These are phyloP conservation scores for Aromia moschata DNA, from an alignment of 2,888 invertebrate genomes.

Conservation along the genomic window DNA sequence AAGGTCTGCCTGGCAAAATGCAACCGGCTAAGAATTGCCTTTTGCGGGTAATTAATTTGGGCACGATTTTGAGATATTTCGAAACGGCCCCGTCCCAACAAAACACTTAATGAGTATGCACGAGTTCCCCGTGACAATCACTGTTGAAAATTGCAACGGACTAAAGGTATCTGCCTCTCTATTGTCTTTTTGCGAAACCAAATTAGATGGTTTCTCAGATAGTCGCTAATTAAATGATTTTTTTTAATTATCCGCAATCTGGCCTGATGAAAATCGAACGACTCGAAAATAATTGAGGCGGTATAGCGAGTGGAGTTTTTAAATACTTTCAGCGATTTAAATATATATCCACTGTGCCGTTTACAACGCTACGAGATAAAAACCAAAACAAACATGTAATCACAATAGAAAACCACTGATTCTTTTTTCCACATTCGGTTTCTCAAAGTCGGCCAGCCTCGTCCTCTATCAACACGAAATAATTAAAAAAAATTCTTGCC, in stretches of 20 bases:
- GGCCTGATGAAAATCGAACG: neutral
- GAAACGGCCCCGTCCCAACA: slow-evolving; percentile 37
- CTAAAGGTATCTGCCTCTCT: slow-evolving; percentile 28
- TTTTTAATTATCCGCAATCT: neutral
- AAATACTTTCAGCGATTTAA: too few relatives aligned
- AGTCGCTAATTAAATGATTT: slow-evolving; percentile 25
- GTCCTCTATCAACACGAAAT: too few relatives aligned
- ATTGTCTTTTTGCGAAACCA: slow-evolving; percentile 33
- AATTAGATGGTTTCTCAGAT: slow-evolving; percentile 26
- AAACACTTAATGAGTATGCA: slow-evolving; percentile 42
- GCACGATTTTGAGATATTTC: slow-evolving; percentile 42
- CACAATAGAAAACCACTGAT: too few relatives aligned
- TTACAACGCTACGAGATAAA: too few relatives aligned
- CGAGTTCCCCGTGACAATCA: slow-evolving; percentile 41
- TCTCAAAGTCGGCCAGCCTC: too few relatives aligned
- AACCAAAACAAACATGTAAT: too few relatives aligned
- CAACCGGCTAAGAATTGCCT: slow-evolving; percentile 22
- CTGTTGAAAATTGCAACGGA: slow-evolving; percentile 27
- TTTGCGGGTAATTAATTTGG: slow-evolving; percentile 41
- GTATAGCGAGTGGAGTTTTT: too few relatives aligned
- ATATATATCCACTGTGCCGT: too few relatives aligned
- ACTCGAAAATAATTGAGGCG: neutral
- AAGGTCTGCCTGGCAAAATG: slow-evolving; percentile 23
- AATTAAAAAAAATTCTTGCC: too few relatives aligned
- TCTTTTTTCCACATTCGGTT: too few relatives aligned